A percentile compares a stretch with the other conserved stretches of the same genome.
phyloP scores from a whole-genome alignment of 2,113 vertebrate species.

The Anguilla rostrata region DNA sequence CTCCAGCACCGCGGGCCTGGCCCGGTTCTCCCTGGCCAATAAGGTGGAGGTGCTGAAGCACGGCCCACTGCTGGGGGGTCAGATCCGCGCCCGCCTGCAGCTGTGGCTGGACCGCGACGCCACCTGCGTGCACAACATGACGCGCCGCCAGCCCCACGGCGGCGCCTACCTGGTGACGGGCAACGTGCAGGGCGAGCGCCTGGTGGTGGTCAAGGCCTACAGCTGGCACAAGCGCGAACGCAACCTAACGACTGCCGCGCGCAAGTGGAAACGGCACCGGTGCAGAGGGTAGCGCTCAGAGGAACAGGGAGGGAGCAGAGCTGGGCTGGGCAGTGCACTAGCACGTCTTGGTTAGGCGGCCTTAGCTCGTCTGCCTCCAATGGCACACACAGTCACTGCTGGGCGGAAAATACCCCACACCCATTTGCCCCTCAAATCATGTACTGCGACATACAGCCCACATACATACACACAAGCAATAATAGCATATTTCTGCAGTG shows the following conservation, averaged over 20 bases:
- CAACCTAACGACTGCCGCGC: slow-evolving; percentile 68
- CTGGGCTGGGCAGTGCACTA: slow-evolving; percentile 5
- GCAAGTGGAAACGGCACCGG: slow-evolving; percentile 75
- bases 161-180: slow-evolving; percentile 74
- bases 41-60: slow-evolving; percentile 77
- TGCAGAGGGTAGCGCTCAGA: slow-evolving; percentile 61
- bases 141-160: slow-evolving; percentile 59
- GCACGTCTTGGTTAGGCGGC: neutral
- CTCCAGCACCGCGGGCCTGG: slow-evolving; percentile 60
- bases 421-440: neutral
- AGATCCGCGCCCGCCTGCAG: slow-evolving; percentile 67
- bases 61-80: slow-evolving; percentile 65
- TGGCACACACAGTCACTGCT: neutral
- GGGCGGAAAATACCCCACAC: neutral
- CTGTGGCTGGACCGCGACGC: slow-evolving; percentile 79
- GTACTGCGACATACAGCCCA: no score
- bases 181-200: slow-evolving; percentile 67
- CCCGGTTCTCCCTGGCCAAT: slow-evolving; percentile 71
- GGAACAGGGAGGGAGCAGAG: no score
- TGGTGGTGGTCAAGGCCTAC: slow-evolving; percentile 77
- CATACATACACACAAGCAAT: neutral
- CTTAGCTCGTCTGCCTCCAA: neutral
- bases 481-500: neutral
- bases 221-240: slow-evolving; percentile 74
- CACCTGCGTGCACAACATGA: slow-evolving; percentile 78